A percentile compares a stretch with the other conserved stretches of the same genome.
phyloP scores from a whole-genome alignment of 1,140 invertebrate genomes.

The Oppia nitens region DNA sequence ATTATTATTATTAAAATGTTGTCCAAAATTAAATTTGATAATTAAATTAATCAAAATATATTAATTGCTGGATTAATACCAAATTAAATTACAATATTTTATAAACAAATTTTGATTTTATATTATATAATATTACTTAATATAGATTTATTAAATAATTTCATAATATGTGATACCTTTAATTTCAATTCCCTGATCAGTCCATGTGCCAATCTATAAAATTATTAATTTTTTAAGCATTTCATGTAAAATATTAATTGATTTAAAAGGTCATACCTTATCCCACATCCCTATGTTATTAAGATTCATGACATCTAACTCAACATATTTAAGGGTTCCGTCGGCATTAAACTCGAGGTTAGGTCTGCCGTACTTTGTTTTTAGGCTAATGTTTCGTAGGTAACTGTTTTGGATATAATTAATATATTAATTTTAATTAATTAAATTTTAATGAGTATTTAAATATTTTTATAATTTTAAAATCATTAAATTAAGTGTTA shows the following conservation, averaged over 20 bases:
- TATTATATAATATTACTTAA: no score
- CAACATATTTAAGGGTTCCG: constrained; percentile 63
- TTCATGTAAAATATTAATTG: constrained; percentile 5
- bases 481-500: no score
- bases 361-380: constrained; percentile 39
- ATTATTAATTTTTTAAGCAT: background rate
- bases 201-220: constrained; percentile 65
- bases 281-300: constrained; percentile 63
- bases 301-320: constrained; percentile 83
- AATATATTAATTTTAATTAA: background rate
- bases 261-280: constrained; percentile 43
- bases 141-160: no score
- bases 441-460: no score
- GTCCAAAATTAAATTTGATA: no score
- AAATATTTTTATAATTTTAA: background rate
- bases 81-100: no score
- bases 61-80: no score
- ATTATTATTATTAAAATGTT: no score
- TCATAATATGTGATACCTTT: no score
- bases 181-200: constrained; percentile 70
- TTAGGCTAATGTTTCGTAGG: constrained; percentile 21
- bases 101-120: no score
- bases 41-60: no score
- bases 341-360: constrained; percentile 72
- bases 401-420: constrained; percentile 17